Evolutionary conservation across 2,888 invertebrate species (phyloP).

Genomic region (Eupeodes latifasciatus): DNA sequence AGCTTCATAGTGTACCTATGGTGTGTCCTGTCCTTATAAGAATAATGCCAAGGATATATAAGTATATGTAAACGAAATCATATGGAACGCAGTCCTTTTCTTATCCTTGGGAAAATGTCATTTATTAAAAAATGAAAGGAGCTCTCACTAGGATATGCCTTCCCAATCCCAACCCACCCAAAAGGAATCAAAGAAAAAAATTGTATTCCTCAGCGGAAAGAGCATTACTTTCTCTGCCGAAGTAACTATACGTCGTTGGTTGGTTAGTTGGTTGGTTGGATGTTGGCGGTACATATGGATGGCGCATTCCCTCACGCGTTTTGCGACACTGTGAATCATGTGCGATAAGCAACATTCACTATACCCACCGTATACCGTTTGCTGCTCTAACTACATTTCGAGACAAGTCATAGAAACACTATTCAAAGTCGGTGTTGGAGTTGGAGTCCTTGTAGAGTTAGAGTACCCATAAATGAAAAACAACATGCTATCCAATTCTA

Average conservation of each 20-base stretch:
- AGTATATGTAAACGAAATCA: slow-evolving; percentile 60
- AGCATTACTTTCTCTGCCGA: slow-evolving; percentile 49
- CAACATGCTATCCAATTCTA: slow-evolving; percentile 50
- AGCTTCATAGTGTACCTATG: neutral
- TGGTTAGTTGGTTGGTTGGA: neutral
- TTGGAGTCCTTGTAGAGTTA: neutral
- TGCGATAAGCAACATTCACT: slow-evolving; percentile 54
- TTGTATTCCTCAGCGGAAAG: slow-evolving; percentile 4
- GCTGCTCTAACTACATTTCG: slow-evolving; percentile 50
- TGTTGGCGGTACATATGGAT: slow-evolving; percentile 15
- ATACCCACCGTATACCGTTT: slow-evolving; percentile 5
- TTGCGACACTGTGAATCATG: slow-evolving; percentile 66
- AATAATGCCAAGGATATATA: slow-evolving; percentile 59
- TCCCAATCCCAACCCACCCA: neutral
- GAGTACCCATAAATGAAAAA: neutral
- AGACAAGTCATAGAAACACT: slow-evolving; percentile 60
- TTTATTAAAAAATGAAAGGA: slow-evolving; percentile 72
- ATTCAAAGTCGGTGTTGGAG: slow-evolving; percentile 1
- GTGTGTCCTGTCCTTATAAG: slow-evolving; percentile 33
- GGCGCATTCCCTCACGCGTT: slow-evolving; percentile 65
- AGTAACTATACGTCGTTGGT: neutral
- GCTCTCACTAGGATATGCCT: slow-evolving; percentile 15
- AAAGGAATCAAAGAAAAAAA: slow-evolving; percentile 6
- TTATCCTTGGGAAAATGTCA: slow-evolving; percentile 70
- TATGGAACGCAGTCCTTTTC: slow-evolving; percentile 56